These are phyloP conservation scores for Scaptomyza tumidula DNA, from an alignment of 2,888 invertebrate species.

Conservation along the genomic window DNA sequence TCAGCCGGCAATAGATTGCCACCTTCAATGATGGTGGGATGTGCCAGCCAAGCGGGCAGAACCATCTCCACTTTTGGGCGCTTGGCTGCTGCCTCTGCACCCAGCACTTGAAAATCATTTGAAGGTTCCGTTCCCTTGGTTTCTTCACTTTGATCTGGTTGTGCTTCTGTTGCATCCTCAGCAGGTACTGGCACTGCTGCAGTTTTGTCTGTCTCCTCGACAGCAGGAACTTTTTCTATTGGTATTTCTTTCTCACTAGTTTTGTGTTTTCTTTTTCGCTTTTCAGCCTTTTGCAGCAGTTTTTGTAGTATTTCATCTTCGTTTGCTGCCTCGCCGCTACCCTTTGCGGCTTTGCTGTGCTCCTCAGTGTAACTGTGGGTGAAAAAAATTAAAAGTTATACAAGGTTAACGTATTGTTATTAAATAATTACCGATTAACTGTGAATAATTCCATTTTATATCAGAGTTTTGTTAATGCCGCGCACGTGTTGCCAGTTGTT, in stretches of 20 bases:
- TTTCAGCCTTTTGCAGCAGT: conserved; percentile 87
- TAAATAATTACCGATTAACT: conserved; percentile 87
- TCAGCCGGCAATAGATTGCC: conserved; percentile 84
- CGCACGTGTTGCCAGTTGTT: conserved; percentile 69
- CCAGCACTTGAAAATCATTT: conserved; percentile 86
- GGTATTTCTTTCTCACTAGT: conserved; percentile 37
- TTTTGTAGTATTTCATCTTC: conserved; percentile 87
- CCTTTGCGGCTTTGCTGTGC: conserved; percentile 12
- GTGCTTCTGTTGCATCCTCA: conserved; percentile 12
- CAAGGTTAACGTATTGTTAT: too few relatives aligned
- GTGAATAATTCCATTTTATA: conserved; percentile 89
- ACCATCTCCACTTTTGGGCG: conserved; percentile 89
- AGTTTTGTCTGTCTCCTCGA: conserved; percentile 5
- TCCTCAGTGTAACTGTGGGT: conserved; percentile 55
- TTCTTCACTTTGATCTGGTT: conserved; percentile 1
- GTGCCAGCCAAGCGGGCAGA: conserved; percentile 94
- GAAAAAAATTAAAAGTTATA: not conserved
- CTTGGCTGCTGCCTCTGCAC: conserved; percentile 87
- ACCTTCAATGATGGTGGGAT: conserved; percentile 91
- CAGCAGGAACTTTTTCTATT: not conserved
- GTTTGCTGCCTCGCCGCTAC: conserved; percentile 54
- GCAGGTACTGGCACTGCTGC: conserved; percentile 19
- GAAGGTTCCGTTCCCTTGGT: conserved; percentile 22
- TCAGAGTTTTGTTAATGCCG: conserved; percentile 18
- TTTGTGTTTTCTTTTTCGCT: conserved; percentile 82